phyloP scores from a whole-genome alignment of 2,113 vertebrate species.

The Zingel zingel region DNA sequence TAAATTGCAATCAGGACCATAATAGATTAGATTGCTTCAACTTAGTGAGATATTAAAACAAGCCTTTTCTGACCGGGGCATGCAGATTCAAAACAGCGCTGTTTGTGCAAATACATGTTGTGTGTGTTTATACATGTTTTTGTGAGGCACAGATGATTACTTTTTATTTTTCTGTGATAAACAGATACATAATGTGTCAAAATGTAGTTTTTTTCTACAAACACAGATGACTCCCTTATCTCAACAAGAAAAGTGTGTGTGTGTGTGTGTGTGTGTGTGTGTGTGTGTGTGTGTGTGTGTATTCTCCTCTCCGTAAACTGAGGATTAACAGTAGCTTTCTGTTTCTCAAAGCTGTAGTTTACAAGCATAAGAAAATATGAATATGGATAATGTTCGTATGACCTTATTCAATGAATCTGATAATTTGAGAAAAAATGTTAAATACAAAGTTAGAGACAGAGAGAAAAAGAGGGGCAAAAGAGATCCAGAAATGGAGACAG shows the following conservation, averaged over 20 bases:
- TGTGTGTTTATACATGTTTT: slow-evolving; percentile 4
- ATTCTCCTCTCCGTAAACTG: neutral
- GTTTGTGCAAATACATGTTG: slow-evolving; percentile 2
- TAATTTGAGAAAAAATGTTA: neutral
- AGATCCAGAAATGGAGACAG: neutral
- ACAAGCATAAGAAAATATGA: neutral
- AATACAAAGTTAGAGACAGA: neutral
- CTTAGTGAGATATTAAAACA: slow-evolving; percentile 43
- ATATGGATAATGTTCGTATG: neutral
- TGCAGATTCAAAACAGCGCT: slow-evolving; percentile 10
- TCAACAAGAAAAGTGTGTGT: neutral
- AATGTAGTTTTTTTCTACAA: slow-evolving; percentile 35
- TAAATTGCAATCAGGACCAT: slow-evolving; percentile 67
- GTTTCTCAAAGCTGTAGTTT: slow-evolving; percentile 9
- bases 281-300: neutral
- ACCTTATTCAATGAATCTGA: neutral
- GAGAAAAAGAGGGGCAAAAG: neutral
- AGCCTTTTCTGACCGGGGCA: slow-evolving; percentile 4
- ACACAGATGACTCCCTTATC: slow-evolving; percentile 38
- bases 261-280: neutral
- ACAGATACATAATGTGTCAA: slow-evolving; percentile 18
- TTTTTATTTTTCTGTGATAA: slow-evolving; percentile 1
- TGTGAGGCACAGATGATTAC: slow-evolving; percentile 4
- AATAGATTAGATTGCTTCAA: slow-evolving; percentile 48
- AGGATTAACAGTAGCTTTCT: slow-evolving; percentile 12